Evolutionary conservation across 2,797 vertebrate genomes (phyloP).

Genomic region (Pseudotriccus pelzelni): DNA sequence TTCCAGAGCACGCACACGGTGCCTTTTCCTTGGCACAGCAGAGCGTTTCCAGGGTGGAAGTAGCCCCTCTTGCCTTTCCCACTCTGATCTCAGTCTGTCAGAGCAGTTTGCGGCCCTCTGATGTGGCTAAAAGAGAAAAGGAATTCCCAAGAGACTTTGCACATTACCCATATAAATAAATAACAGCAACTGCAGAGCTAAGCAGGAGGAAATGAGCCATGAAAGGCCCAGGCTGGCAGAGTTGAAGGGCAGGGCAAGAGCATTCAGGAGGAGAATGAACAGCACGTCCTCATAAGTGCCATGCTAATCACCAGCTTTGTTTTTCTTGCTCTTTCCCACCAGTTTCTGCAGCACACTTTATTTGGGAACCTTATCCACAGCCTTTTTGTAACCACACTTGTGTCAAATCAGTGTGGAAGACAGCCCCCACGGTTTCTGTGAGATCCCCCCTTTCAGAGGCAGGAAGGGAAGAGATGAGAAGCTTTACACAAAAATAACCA

Average conservation of each 20-base stretch:
- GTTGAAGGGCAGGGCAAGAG: slow-evolving; percentile 66
- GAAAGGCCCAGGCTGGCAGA: slow-evolving; percentile 37
- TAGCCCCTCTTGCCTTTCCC: background rate
- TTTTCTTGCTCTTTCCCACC: background rate
- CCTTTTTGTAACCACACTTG: background rate
- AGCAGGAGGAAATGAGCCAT: slow-evolving; percentile 52
- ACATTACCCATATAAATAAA: slow-evolving; percentile 25
- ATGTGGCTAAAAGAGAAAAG: slow-evolving; percentile 17
- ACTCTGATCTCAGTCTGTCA: background rate
- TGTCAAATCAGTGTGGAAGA: background rate
- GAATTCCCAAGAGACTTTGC: slow-evolving; percentile 40
- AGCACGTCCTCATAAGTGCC: background rate
- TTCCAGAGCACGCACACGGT: fast-evolving
- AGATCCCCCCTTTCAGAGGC: background rate
- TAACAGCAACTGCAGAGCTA: slow-evolving; percentile 53
- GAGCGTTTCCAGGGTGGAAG: background rate
- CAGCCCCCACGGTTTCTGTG: background rate
- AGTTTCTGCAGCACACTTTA: background rate
- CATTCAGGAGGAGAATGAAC: background rate
- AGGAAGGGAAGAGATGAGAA: background rate
- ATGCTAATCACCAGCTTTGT: background rate
- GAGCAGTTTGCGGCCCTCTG: background rate
- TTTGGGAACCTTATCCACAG: background rate
- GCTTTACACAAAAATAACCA: background rate
- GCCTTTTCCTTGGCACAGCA: background rate